These are phyloP conservation scores for Noctua janthe DNA, from an alignment of 2,888 invertebrate species.

Conservation along the genomic window DNA sequence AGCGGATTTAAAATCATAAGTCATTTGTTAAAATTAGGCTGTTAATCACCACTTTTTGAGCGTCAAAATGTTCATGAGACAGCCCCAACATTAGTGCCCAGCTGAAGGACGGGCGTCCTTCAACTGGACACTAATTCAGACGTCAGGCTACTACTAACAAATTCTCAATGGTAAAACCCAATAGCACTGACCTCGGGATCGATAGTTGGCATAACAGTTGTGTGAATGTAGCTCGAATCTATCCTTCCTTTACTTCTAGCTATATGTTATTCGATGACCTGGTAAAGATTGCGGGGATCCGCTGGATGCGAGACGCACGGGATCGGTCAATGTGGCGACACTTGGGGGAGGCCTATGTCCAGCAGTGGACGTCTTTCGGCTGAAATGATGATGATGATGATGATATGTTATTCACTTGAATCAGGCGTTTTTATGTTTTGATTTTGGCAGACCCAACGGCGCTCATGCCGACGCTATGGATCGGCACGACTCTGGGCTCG, in stretches of 20 bases:
- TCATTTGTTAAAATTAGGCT: neutral
- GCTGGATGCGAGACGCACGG: too few species aligned
- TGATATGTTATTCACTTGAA: neutral
- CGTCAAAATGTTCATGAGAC: neutral
- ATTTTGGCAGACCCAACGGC: slow-evolving; percentile 93
- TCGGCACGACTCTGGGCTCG: slow-evolving; percentile 99
- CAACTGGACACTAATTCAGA: neutral
- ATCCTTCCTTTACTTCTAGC: neutral
- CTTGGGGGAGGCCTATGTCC: too few species aligned
- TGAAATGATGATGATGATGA: too few species aligned
- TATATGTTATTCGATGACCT: neutral
- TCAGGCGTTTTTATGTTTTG: neutral
- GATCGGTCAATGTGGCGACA: too few species aligned
- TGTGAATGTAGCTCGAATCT: neutral
- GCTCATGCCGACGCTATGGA: slow-evolving; percentile 97
- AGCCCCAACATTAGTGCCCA: too few species aligned
- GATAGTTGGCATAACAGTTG: neutral
- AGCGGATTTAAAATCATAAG: neutral
- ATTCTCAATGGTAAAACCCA: neutral
- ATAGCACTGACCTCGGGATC: neutral
- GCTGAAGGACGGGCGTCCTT: too few species aligned
- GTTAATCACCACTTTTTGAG: neutral
- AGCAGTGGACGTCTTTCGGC: too few species aligned
- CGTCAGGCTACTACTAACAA: neutral
- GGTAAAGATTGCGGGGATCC: too few species aligned